Evolutionary conservation across 2,888 invertebrate species (phyloP), one percentile per base, ranked within the genome.

Genomic region (Morpho achilles): DNA sequence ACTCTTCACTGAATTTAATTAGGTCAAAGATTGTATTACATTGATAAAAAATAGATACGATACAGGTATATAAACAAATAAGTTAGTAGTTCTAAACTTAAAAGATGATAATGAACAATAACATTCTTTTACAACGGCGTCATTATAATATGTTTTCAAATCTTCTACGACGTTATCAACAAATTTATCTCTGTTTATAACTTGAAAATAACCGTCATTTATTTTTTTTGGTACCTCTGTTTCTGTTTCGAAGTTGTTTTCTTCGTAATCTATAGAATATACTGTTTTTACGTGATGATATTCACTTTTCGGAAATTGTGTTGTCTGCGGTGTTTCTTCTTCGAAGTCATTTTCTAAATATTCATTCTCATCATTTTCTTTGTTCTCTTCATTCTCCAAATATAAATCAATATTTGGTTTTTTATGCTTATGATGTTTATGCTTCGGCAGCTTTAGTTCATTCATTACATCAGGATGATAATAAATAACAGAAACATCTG

Each of bases 341-440:
- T 58, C 42, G 10, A 9, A 48, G 50, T 62, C 46, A 40, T 57
- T 49, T 6, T 67, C 65, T 10, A 58, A 52, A 53, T 61, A 62
- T 57, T 65, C 64, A 10, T 72, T 59, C 60, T 69, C 61, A 39
- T 71, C 9, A 4, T 42, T 9, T n/a, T 78, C 73, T 55, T 76
- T 74, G 62, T 32, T 74, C 73, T 45, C 70, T 43, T 58, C 54
- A 7, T 49, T 40, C 8, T 68, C 64, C 2, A 59, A 54, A 53
- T 62, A 63, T 58, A 55, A 50, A 22, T 66, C 63, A 10, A 72
- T 61, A 41, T 69, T 40, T n/a, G 62, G 58, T 50, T 66, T 72
- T 43, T 67, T 74, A 8, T 67, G 68, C 63, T 76, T 79, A 22
- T 70, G 71, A 23, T 69, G 64, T 61, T 75, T 77, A 41, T 64